Percentiles rank a stretch among this genome's conserved stretches.
phyloP scores from a whole-genome alignment of 2,113 vertebrate species.

The Atractosteus spatula region DNA sequence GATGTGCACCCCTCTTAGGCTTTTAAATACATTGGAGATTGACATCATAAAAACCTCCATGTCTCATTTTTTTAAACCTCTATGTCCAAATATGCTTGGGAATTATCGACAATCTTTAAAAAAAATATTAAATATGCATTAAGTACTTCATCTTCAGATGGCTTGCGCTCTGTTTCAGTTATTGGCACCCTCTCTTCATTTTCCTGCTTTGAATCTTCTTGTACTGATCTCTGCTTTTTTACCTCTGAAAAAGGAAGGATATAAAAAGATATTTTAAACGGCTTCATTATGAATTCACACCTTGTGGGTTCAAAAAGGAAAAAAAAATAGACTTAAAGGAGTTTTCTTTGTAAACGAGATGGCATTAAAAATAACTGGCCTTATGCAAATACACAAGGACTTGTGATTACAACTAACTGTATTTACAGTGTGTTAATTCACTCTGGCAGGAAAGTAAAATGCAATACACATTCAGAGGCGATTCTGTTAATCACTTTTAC shows the following conservation, averaged over 20 bases:
- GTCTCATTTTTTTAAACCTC: conserved; percentile 82
- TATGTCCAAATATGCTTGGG: conserved; percentile 75
- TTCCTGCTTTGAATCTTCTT: conserved; percentile 87
- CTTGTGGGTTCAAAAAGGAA: conserved; percentile 2
- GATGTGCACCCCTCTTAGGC: conserved; percentile 72
- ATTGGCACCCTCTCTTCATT: conserved; percentile 80
- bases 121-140: conserved; percentile 79
- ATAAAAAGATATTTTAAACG: conserved; percentile 64
- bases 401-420: not conserved
- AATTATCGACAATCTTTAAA: conserved; percentile 85
- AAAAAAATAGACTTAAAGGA: not conserved
- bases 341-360: not conserved
- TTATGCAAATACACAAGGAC: not conserved
- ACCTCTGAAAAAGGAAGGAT: conserved; percentile 80
- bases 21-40: conserved; percentile 79
- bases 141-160: conserved; percentile 96
- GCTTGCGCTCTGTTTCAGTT: conserved; percentile 81
- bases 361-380: not conserved
- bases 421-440: conserved; percentile 50
- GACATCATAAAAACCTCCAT: conserved; percentile 81
- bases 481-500: conserved; percentile 5
- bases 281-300: conserved; percentile 57
- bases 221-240: conserved; percentile 91
- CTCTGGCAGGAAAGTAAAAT: not conserved
- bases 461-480: not conserved